Conservation (phyloP, 1,140 invertebrate genomes). For the Zaprionus lachaisei region DNA sequence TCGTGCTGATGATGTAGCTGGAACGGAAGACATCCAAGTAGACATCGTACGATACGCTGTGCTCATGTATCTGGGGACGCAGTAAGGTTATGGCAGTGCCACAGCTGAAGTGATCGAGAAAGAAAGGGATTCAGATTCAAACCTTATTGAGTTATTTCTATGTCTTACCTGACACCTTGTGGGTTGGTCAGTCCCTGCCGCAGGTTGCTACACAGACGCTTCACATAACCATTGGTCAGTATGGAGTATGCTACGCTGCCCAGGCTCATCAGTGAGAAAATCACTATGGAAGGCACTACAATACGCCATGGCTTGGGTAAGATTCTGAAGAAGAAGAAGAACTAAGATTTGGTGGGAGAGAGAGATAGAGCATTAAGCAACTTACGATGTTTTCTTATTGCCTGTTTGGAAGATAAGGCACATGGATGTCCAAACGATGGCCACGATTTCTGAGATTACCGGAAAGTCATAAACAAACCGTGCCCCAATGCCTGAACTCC, state of each 20-base stretch:
- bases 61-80: constrained; percentile 66
- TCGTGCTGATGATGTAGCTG: constrained; percentile 67
- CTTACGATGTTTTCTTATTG: constrained; percentile 74
- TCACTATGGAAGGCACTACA: constrained; percentile 76
- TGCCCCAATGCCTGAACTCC: constrained; percentile 61
- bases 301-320: constrained; percentile 82
- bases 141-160: neutral
- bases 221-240: constrained; percentile 67
- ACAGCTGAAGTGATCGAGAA: constrained; percentile 42
- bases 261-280: constrained; percentile 74
- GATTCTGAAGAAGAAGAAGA: constrained; percentile 47
- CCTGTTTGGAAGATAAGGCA: constrained; percentile 78
- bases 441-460: constrained; percentile 73
- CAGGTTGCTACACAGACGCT: constrained; percentile 62
- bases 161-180: constrained; percentile 58
- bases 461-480: constrained; percentile 79
- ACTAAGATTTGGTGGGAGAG: neutral
- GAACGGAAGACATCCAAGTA: constrained; percentile 70
- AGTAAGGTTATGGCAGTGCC: constrained; percentile 72
- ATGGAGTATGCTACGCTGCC: constrained; percentile 67
- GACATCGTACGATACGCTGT: constrained; percentile 60
- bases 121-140: neutral
- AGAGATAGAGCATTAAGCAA: neutral
- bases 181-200: constrained; percentile 59
- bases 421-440: constrained; percentile 82